Evolutionary conservation across 2,797 vertebrate species (phyloP).

Genomic region (Aselliscus stoliczkanus): DNA sequence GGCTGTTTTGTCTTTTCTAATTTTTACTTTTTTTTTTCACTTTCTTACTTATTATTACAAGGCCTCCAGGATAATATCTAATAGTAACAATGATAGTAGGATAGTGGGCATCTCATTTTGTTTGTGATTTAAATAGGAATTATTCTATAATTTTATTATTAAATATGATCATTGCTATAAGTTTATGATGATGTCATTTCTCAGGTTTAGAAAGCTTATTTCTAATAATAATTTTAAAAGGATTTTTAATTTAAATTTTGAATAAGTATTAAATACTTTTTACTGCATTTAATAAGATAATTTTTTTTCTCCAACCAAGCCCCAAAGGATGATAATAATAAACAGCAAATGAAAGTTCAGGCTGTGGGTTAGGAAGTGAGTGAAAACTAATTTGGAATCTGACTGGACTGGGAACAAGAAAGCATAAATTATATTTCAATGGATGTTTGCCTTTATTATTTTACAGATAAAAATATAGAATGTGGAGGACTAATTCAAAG

Average conservation of each 20-base stretch:
- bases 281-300: neutral
- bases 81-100: neutral
- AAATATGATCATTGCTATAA: neutral
- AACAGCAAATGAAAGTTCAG: neutral
- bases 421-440: neutral
- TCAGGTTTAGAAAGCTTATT: slow-evolving; percentile 35
- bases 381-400: neutral
- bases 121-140: slow-evolving; percentile 17
- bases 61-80: neutral
- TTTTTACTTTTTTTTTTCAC: slow-evolving; percentile 5
- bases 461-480: neutral
- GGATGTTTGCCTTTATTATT: neutral
- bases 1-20: neutral
- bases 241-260: slow-evolving; percentile 15
- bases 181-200: neutral
- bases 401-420: neutral
- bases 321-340: neutral
- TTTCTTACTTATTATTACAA: neutral
- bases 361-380: neutral
- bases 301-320: neutral
- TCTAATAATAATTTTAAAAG: slow-evolving; percentile 14
- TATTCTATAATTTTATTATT: slow-evolving; percentile 42
- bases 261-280: neutral
- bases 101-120: neutral
- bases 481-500: neutral